A percentile compares a stretch with the other conserved stretches of the same genome.
Evolutionary conservation across 2,888 invertebrate species (phyloP).

Genomic region (Meteorus cinctellus): DNA sequence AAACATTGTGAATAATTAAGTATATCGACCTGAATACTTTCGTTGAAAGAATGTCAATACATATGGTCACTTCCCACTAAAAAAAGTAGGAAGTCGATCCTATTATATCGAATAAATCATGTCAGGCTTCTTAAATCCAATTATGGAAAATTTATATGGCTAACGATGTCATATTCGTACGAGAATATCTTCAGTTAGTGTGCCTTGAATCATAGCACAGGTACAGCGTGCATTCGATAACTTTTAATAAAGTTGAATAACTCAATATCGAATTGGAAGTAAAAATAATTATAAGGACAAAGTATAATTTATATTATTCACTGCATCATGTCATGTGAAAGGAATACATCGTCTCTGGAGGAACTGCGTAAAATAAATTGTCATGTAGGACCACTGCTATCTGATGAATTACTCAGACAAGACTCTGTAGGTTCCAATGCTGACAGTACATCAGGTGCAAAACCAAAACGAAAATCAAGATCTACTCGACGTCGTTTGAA

Average conservation of each 20-base stretch:
- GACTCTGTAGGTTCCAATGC: conserved; percentile 39
- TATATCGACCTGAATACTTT: conserved; percentile 15
- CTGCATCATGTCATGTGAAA: conserved; percentile 33
- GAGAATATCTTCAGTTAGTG: conserved; percentile 59
- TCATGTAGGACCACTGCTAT: conserved; percentile 46
- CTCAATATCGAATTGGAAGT: not conserved
- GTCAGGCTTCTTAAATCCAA: conserved; percentile 70
- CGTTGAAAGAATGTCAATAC: not conserved
- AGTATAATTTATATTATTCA: not conserved
- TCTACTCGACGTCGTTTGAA: conserved; percentile 66
- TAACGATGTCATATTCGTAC: conserved; percentile 64
- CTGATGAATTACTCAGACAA: conserved; percentile 37
- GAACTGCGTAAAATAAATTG: conserved; percentile 52
- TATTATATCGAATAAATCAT: conserved; percentile 62
- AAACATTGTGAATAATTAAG: conserved; percentile 13
- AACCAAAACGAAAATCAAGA: conserved; percentile 66
- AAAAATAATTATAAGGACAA: not conserved
- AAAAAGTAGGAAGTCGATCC: conserved; percentile 57
- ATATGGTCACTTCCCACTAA: conserved; percentile 56
- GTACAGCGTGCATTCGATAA: not conserved
- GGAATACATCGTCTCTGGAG: conserved; percentile 43
- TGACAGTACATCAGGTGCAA: conserved; percentile 50
- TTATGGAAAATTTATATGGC: conserved; percentile 64
- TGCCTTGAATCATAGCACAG: conserved; percentile 30
- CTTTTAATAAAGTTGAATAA: no score